Evolutionary conservation across 2,113 vertebrate species (phyloP), one percentile per base, ranked within the genome.

Genomic region (Nycticebus coucang): DNA sequence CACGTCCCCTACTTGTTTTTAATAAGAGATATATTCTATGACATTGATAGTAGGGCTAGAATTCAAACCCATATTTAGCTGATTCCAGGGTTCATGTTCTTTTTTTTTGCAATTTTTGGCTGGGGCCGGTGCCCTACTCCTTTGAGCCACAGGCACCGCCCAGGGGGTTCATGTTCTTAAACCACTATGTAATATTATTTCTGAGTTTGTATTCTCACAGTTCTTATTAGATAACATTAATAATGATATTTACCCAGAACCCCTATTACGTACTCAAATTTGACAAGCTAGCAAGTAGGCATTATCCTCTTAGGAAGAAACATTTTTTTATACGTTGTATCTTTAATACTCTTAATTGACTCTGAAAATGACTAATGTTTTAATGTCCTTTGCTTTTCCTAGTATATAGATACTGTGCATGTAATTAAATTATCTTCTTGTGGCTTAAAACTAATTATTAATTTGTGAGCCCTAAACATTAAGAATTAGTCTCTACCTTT

Each of bases 381-480:
- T 91, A 85, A 87, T 82, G 89, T 83, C 8, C 17, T 83, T 93
- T 97, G 33, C 21, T 88, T 95, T 97, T 83, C 17, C 60, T 95
- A 62, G 57, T 19, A 68, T 94, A 28, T 86, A 75, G 35, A 41
- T 84, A 57, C 17, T 96, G 24, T 64, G 4, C 69, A 35, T 75
- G 14, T 41, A 79, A 57, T 86, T 94, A 35, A 94, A 94, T 78
- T 81, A 10, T 50, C 11, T 33, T 85, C 22, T 45, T 2, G 7
- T 62, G 41, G 57, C 41, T 89, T 91, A 75, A 86, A 94, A 71
- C 45, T 64, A 89, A 64, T 94, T 83, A 10, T 88, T 80, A 66
- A 50, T 93, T 35, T 79, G n/a, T 91, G 35, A 91, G 17, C 45
- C 57, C 60, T 59, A 77, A 88, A 60, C 1, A 80, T 2, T 87